Base-by-base conservation (phyloP, 2,888 invertebrate species). In the Odontomyia ornata region DNA sequence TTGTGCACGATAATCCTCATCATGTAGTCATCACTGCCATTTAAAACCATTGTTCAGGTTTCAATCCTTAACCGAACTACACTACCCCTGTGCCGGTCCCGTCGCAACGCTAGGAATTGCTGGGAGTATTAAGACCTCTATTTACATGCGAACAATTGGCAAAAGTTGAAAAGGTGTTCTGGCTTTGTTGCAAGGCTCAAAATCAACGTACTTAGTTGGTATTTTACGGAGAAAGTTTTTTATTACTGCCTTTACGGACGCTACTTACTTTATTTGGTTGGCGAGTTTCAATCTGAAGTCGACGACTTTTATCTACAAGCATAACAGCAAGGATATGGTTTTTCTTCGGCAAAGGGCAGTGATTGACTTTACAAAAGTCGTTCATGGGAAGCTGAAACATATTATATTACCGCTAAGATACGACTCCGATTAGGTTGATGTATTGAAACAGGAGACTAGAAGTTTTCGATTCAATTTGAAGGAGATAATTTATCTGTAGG, bases 11-110 rank as follows among this genome's bases (percentile, higher is more conserved):
- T 84, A 85, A 85, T 85, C 85, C 85, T 84, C 84, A 85, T 84
- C 85, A 85, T 84, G 82, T 84, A 83, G 85, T 85, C 84, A 84
- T 84, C 84, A 84, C 82, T 83, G 83, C 82, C 82, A 83, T 84
- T 83, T 83, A 81, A 83, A 80, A 77, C 77, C 77, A 80, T 81
- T 80, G 80, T 80, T 80, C 47, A 47, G 57, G 56, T 57, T 71
- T 69, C 57, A 69, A 76, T 76, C 57, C 60, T 69, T 76, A 76
- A 76, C 76, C 69, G 76, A 76, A 67, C 69, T 67, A 76, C 57
- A 69, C 21, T 64, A 36, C 36, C 36, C 56, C 28, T 76, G 46
- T 18, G n/a, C 56, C 28, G n/a, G 52, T 36, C 46, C 5, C 25
- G 11, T 3, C 69, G 25, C 5, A 21, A 21, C 69, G n/a, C 47